Evolutionary conservation across 1,140 invertebrate species (phyloP), one percentile per base, ranked within the genome.

Genomic region (Papilio polytes): DNA sequence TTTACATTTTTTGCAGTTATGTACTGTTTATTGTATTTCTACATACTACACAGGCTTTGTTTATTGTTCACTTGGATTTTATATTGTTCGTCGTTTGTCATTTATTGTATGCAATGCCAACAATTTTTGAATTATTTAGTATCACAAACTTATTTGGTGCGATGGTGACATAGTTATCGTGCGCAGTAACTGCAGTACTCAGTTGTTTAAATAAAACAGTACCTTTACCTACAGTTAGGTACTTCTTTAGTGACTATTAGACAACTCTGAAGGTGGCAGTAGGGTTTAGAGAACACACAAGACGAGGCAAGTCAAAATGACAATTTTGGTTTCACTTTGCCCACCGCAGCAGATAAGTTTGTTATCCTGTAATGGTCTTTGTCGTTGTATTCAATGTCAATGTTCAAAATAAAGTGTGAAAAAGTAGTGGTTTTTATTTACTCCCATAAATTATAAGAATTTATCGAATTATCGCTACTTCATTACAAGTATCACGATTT

Each of bases 391-490:
- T 20, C 22, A 31, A 70, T 70, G 22, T 70, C 63, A 70, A 70
- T 70, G 63, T 70, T 63, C 26, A 70, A 70, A 70, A 70, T 31
- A 70, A 70, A 70, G 63, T 70, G 63, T 70, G 63, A 70, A 70
- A 70, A 63, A 70, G 10, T 63, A 63, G 63, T 70, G 22, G 63
- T 70, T 15, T 22, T 70, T 70, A 70, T 70, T 70, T 36, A 31
- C 26, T 7, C 63, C 63, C 63, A 70, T 31, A 70, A 9, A 20
- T 26, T 15, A 31, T 12, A 70, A 8, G 6, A 1, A 3, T 56
- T 56, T 1, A 56, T 56, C 53, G 7, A 56, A 9, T 56, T 56
- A n/a, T 20, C 6, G 18, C 1, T 8, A 56, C 8, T 20, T 56
- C 20, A 20, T 48, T 13, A 48, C 46, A 15, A 48, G 2, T 48